Percentiles rank a stretch among this genome's conserved stretches.
Conservation (phyloP, 2,888 invertebrate species). For the Seladonia tumulorum region DNA sequence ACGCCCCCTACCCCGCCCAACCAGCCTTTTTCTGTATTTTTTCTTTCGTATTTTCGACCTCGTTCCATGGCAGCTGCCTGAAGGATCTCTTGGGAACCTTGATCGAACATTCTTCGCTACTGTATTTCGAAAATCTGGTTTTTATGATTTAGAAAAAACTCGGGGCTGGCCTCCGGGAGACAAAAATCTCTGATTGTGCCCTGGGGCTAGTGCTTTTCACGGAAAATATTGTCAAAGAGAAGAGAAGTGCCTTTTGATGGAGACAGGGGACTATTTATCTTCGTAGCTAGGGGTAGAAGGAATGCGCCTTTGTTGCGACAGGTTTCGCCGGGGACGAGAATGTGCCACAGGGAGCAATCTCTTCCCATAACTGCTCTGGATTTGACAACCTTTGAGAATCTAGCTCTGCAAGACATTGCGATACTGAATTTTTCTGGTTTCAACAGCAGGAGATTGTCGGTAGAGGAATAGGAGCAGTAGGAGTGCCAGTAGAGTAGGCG, state of each 20-base stretch:
- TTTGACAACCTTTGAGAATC: neutral
- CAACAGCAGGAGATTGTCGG: neutral
- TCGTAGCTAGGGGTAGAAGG: neutral
- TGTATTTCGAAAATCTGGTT: neutral
- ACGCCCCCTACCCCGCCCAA: neutral
- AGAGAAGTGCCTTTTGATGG: neutral
- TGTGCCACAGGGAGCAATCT: neutral
- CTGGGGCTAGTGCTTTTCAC: neutral
- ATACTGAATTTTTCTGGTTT: neutral
- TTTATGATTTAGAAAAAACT: neutral
- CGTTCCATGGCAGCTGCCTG: neutral
- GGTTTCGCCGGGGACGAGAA: neutral
- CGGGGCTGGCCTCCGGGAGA: neutral
- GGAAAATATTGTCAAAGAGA: neutral
- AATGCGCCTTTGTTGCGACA: neutral
- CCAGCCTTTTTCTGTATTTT: neutral
- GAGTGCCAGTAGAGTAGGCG: neutral
- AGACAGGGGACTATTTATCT: neutral
- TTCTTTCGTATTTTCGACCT: neutral
- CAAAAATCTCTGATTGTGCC: no score
- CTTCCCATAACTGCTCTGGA: neutral
- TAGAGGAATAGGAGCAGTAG: no score
- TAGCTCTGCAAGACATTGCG: neutral
- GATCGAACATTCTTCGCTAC: constrained; percentile 15
- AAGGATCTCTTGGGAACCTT: constrained; percentile 51